These are phyloP conservation scores for Tribolium castaneum DNA, from an alignment of 1,140 invertebrate genomes.

Conservation along the genomic window DNA sequence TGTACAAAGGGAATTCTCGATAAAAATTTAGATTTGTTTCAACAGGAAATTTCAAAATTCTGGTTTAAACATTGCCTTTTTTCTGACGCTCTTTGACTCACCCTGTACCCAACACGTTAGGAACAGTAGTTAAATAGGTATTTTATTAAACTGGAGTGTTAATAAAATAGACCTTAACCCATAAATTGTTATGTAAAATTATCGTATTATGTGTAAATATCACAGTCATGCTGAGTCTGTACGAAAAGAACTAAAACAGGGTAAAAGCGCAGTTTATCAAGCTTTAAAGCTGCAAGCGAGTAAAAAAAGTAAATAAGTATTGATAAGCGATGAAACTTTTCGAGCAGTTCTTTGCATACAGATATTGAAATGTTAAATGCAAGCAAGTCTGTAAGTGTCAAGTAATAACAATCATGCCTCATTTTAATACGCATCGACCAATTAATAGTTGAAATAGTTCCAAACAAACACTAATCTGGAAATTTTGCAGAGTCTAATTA, in stretches of 20 bases:
- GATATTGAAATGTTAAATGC: conserved; percentile 50
- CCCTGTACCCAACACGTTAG: too few relatives aligned
- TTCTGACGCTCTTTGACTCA: too few relatives aligned
- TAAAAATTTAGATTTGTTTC: too few relatives aligned
- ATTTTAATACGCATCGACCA: conserved; percentile 54
- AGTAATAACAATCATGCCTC: conserved; percentile 57
- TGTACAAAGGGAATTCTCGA: too few relatives aligned
- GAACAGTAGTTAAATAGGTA: neutral
- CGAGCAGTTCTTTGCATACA: conserved; percentile 58
- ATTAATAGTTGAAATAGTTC: neutral
- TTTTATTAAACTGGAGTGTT: conserved; percentile 7
- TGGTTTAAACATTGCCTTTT: too few relatives aligned
- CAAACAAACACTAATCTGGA: neutral
- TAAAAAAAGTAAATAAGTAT: conserved; percentile 9
- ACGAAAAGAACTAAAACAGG: conserved; percentile 55
- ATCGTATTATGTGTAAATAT: conserved; percentile 3
- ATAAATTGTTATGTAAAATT: conserved; percentile 35
- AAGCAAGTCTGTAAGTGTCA: conserved; percentile 48
- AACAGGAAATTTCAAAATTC: too few relatives aligned
- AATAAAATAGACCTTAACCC: conserved; percentile 7
- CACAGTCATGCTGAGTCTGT: conserved; percentile 47
- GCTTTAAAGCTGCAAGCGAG: conserved; percentile 42
- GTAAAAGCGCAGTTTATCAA: conserved; percentile 35
- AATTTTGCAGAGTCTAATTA: neutral
- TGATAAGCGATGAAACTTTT: conserved; percentile 38